A percentile compares a stretch with the other conserved stretches of the same genome.
Evolutionary conservation across 1,140 invertebrate genomes (phyloP).

Genomic region (Drosophila subpulchrella): DNA sequence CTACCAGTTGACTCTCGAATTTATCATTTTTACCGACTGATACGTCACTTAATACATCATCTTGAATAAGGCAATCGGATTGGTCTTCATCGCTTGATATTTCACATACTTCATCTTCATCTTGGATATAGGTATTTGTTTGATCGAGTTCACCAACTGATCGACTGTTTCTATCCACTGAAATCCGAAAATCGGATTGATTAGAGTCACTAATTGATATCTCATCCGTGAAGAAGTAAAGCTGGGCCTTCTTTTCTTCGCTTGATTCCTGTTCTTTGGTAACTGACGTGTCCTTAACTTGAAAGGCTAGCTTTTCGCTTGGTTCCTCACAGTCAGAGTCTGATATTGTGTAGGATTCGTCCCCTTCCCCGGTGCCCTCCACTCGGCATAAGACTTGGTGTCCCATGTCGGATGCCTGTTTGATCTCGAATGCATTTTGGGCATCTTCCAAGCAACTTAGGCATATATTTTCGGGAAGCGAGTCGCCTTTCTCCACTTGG

Average conservation of each 20-base stretch:
- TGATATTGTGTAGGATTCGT: background rate
- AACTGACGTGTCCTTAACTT: background rate
- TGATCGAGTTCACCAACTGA: background rate
- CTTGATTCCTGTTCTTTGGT: background rate
- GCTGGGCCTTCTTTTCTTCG: background rate
- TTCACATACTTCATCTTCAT: background rate
- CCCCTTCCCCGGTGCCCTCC: background rate
- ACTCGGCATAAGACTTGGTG: background rate
- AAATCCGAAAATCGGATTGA: background rate
- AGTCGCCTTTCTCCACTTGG: background rate
- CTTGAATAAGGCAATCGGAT: background rate
- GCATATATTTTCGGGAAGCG: slow-evolving; percentile 5
- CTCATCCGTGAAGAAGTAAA: background rate
- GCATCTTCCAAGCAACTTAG: background rate
- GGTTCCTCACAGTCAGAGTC: background rate
- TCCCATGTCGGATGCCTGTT: background rate
- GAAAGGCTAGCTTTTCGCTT: background rate
- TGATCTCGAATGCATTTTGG: background rate
- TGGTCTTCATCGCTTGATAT: background rate
- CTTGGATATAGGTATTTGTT: background rate
- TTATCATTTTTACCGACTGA: no score
- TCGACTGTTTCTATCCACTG: no score
- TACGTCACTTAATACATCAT: background rate
- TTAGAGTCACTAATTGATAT: background rate
- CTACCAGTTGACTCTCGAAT: no score